Evolutionary conservation across 2,113 vertebrate genomes (phyloP), one percentile per base, ranked within the genome.

Genomic region (Cebus imitator): DNA sequence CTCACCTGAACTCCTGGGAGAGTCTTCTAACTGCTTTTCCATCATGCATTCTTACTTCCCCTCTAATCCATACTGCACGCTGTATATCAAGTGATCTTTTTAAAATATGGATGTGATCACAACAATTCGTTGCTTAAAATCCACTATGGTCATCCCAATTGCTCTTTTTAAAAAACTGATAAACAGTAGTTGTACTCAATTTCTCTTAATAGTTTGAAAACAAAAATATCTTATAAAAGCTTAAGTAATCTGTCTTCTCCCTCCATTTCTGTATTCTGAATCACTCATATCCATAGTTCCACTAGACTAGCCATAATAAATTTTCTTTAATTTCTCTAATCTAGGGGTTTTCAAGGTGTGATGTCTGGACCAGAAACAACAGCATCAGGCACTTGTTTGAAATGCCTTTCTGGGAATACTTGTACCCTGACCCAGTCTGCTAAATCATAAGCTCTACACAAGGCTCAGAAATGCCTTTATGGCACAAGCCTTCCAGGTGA

Each of bases 401-500:
- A 78, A 76, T 86, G 14, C 4, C 17, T 79, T 72, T 55, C 17
- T 50, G 23, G 45, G 57, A 72, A 84, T 85, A 21, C 10, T 17
- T 79, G 10, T 6, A 27, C 55, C 14, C 10, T 13, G 0, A 0
- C 27, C 6, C 6, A 40, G 20, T 2, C n/a, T 84, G 1, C 2
- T 32, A 35, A 91, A 87, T 73, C 55, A 72, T 58, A 86, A 86
- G 6, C 5, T 89, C 55, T 73, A 64, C 4, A 1, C 8, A 4
- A 25, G 7, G 12, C 7, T 16, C 18, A 70, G 20, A 61, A 50
- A 25, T 61, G 8, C 8, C 2, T 20, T 3, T 66, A 89, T 88
- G 81, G 61, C 61, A 52, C 10, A 84, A 80, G 16, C 6, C 8
- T 55, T 76, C 10, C 25, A 64, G 17, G 35, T 78, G 27, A 92